These are phyloP conservation scores for Eulacestoma nigropectus DNA, from an alignment of 2,113 vertebrate species.

Conservation along the genomic window DNA sequence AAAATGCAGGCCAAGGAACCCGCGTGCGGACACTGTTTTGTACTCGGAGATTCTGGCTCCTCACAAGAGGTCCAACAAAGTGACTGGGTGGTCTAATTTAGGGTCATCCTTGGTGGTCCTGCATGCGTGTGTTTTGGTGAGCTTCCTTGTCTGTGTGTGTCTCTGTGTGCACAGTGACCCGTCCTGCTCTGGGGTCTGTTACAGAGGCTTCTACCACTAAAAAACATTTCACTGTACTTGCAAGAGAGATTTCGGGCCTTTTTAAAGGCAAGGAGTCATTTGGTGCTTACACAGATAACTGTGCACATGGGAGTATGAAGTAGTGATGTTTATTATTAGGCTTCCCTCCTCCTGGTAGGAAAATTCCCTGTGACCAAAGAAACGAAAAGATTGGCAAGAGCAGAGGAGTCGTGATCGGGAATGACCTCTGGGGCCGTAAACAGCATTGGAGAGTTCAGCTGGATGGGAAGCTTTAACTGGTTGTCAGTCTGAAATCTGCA, in stretches of 20 bases:
- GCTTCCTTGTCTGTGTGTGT: background rate
- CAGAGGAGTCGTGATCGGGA: background rate
- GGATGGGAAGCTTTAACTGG: background rate
- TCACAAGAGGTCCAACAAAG: background rate
- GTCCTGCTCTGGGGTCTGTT: background rate
- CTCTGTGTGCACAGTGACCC: background rate
- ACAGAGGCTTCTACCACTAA: background rate
- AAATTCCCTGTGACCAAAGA: background rate
- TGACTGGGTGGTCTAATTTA: constrained; percentile 59
- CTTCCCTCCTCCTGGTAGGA: background rate
- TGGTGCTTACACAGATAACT: background rate
- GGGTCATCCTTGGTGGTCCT: constrained; percentile 56
- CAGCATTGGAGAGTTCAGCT: background rate
- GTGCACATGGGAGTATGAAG: background rate
- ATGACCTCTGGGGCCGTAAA: background rate
- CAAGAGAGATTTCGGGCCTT: background rate
- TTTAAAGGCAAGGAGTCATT: background rate
- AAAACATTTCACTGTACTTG: background rate
- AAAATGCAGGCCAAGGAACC: background rate
- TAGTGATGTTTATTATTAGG: background rate
- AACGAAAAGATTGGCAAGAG: background rate
- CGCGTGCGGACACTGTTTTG: background rate
- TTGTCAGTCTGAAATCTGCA: background rate
- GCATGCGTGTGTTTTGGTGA: background rate
- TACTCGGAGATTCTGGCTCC: background rate